Evolutionary conservation across 2,113 vertebrate species (phyloP).

Genomic region (Polypterus senegalus): DNA sequence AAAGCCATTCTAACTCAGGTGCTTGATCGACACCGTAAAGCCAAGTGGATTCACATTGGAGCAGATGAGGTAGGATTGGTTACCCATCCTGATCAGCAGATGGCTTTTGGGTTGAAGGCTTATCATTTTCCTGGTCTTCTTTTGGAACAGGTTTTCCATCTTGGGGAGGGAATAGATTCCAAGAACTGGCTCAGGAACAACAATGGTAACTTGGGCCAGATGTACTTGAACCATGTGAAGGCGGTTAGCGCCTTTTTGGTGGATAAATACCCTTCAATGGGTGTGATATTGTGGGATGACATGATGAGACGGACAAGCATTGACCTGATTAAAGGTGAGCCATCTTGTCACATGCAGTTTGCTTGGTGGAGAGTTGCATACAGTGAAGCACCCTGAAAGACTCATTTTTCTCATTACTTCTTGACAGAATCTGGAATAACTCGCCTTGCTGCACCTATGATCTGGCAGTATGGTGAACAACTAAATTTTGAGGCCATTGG

Average conservation of each 20-base stretch:
- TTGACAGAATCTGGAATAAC: constrained; percentile 25
- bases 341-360: background rate
- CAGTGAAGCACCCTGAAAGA: background rate
- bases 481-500: constrained; percentile 21
- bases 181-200: constrained; percentile 46
- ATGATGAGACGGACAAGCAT: constrained; percentile 40
- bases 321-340: constrained; percentile 39
- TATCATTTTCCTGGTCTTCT: background rate
- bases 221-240: constrained; percentile 51
- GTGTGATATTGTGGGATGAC: constrained; percentile 53
- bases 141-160: constrained; percentile 43
- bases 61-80: constrained; percentile 39
- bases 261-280: constrained; percentile 24
- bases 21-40: constrained; percentile 39
- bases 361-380: background rate
- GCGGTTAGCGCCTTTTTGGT: constrained; percentile 39
- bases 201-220: constrained; percentile 32
- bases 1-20: constrained; percentile 45
- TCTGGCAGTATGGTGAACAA: constrained; percentile 26
- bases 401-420: background rate
- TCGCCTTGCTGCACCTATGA: constrained; percentile 23
- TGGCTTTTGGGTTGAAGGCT: no score
- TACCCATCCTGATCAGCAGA: background rate
- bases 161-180: constrained; percentile 50
- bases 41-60: constrained; percentile 48